Evolutionary conservation across 2,888 invertebrate genomes (phyloP).

Genomic region (Mantis religiosa): DNA sequence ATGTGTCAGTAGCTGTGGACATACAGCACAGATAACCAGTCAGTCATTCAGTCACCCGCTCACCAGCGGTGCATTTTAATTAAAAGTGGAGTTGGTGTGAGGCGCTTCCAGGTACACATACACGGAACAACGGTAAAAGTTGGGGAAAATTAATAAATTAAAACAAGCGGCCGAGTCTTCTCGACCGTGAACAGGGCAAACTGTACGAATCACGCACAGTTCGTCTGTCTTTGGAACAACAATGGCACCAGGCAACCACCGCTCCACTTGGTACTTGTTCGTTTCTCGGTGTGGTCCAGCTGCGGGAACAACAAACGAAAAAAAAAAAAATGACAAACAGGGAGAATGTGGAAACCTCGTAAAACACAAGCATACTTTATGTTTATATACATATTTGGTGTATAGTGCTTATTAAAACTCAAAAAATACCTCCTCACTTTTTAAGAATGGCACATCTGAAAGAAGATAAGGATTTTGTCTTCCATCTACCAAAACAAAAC

Average conservation of each 20-base stretch:
- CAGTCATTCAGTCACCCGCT: background rate
- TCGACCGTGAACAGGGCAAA: constrained; percentile 21
- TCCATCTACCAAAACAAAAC: too few relatives aligned
- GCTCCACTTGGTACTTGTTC: background rate
- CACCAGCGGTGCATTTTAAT: constrained; percentile 30
- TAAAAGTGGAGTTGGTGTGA: constrained; percentile 38
- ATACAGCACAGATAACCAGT: background rate
- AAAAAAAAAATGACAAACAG: too few relatives aligned
- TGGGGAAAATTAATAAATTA: constrained; percentile 26
- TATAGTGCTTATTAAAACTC: too few relatives aligned
- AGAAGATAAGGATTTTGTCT: too few relatives aligned
- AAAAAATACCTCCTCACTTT: too few relatives aligned
- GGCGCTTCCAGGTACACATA: constrained; percentile 27
- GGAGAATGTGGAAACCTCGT: too few relatives aligned
- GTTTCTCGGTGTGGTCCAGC: background rate
- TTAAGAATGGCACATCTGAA: too few relatives aligned
- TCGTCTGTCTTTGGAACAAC: background rate
- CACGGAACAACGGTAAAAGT: constrained; percentile 20
- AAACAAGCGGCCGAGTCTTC: constrained; percentile 17
- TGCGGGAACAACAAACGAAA: too few relatives aligned
- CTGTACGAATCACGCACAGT: constrained; percentile 19
- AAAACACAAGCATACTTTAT: too few relatives aligned
- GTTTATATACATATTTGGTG: too few relatives aligned
- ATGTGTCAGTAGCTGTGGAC: background rate
- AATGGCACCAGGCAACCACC: background rate